Percentiles rank a stretch among this genome's conserved stretches.
phyloP scores from a whole-genome alignment of 2,113 vertebrate species.

The Corythaeola cristata region DNA sequence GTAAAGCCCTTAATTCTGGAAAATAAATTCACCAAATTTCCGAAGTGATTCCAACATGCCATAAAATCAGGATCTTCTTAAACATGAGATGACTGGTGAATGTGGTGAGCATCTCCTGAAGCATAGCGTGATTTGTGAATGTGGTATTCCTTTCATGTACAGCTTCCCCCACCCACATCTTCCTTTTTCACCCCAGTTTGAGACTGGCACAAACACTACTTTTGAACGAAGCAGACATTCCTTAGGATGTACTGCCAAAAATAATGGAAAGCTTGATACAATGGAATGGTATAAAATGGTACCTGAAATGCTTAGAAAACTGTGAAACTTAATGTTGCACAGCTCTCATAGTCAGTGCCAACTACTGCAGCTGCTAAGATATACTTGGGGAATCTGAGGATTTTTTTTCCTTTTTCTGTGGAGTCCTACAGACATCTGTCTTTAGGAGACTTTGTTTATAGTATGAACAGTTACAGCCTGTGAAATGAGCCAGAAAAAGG shows the following conservation, averaged over 20 bases:
- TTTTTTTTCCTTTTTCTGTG: neutral
- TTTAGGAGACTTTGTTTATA: constrained; percentile 48
- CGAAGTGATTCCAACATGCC: neutral
- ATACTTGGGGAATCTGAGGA: neutral
- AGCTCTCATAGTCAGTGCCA: constrained; percentile 31
- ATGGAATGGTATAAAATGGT: constrained; percentile 59
- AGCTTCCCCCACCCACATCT: neutral
- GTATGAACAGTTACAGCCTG: constrained; percentile 22
- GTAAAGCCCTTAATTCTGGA: neutral
- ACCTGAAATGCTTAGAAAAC: constrained; percentile 65
- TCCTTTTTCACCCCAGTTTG: constrained; percentile 3
- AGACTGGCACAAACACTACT: constrained; percentile 48
- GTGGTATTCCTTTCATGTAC: neutral
- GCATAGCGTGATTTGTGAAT: neutral
- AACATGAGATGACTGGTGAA: neutral
- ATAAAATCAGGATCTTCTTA: neutral
- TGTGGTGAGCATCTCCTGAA: neutral
- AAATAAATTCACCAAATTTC: constrained; percentile 17
- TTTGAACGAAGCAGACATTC: constrained; percentile 67
- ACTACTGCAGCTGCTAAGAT: constrained; percentile 14
- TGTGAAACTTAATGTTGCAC: constrained; percentile 44
- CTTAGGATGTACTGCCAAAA: constrained; percentile 66
- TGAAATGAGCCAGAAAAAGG: constrained; percentile 7
- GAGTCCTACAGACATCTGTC: neutral
- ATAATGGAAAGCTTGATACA: constrained; percentile 74